A percentile compares a stretch with the other conserved stretches of the same genome.
Conservation (phyloP, 2,797 vertebrate species). For the Pyrocephalus nanus region DNA sequence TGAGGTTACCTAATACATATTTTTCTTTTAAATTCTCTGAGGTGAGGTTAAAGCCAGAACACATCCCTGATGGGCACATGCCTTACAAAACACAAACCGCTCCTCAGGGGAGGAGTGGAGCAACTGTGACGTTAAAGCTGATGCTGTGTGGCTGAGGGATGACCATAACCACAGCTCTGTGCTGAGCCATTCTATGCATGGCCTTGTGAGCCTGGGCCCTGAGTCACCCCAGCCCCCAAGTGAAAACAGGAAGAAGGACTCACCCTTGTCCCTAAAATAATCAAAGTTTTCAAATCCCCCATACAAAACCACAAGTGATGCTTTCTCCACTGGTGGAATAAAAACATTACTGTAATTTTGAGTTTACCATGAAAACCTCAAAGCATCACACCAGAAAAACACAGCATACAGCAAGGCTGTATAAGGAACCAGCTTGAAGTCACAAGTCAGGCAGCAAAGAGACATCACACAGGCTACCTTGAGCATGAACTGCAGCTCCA, state of each 20-base stretch:
- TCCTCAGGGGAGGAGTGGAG: background rate
- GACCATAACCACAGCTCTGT: background rate
- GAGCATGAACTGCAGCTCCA: constrained; percentile 22
- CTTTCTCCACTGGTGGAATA: background rate
- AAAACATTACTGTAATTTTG: background rate
- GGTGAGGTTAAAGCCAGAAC: background rate
- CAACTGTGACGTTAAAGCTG: background rate
- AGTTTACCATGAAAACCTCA: background rate
- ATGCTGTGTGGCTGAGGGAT: accelerated
- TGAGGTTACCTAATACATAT: background rate
- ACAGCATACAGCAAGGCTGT: background rate
- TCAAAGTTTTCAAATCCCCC: background rate
- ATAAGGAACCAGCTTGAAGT: background rate
- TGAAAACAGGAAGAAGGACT: background rate
- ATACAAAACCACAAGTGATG: background rate
- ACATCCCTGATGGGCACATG: accelerated
- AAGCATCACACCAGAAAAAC: background rate
- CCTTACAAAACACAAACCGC: background rate
- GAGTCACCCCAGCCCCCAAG: background rate
- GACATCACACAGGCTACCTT: background rate
- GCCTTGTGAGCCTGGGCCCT: background rate
- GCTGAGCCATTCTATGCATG: background rate
- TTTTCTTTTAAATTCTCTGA: background rate
- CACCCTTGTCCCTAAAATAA: background rate
- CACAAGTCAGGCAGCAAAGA: background rate